phyloP scores from a whole-genome alignment of 1,140 invertebrate genomes.

The Limonius californicus region DNA sequence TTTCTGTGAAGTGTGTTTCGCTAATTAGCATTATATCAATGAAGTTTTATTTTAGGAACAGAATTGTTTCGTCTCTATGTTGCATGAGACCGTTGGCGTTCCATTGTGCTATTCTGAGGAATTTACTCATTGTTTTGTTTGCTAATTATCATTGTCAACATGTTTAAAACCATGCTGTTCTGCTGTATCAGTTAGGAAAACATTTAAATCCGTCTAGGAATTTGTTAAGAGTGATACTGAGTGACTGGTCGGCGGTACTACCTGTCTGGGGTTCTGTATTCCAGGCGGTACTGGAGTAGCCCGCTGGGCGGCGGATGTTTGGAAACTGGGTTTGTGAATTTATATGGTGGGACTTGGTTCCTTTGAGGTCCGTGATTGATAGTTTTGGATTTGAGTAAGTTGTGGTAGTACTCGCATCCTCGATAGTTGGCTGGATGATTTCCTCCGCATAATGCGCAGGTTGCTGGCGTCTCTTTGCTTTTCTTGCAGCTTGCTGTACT shows the following conservation, averaged over 20 bases:
- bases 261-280: neutral
- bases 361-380: neutral
- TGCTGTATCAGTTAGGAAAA: constrained; percentile 19
- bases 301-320: neutral
- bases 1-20: constrained; percentile 29
- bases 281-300: constrained; percentile 4
- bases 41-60: constrained; percentile 21
- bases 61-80: neutral
- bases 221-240: neutral
- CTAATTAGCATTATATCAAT: neutral
- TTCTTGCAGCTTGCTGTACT: constrained; percentile 43
- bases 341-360: neutral
- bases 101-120: constrained; percentile 17
- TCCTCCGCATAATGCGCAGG: constrained; percentile 41
- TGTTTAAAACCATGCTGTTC: constrained; percentile 22
- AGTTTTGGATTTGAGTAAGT: constrained; percentile 12
- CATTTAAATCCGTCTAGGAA: constrained; percentile 18
- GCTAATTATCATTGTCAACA: neutral
- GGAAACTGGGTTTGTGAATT: neutral
- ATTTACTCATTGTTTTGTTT: constrained; percentile 2
- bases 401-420: constrained; percentile 40
- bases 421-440: constrained; percentile 45
- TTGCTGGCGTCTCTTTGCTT: constrained; percentile 27
- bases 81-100: constrained; percentile 19
- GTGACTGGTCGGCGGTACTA: neutral